Evolutionary conservation across 2,113 vertebrate genomes (phyloP).

Genomic region (Gasterosteus aculeatus): DNA sequence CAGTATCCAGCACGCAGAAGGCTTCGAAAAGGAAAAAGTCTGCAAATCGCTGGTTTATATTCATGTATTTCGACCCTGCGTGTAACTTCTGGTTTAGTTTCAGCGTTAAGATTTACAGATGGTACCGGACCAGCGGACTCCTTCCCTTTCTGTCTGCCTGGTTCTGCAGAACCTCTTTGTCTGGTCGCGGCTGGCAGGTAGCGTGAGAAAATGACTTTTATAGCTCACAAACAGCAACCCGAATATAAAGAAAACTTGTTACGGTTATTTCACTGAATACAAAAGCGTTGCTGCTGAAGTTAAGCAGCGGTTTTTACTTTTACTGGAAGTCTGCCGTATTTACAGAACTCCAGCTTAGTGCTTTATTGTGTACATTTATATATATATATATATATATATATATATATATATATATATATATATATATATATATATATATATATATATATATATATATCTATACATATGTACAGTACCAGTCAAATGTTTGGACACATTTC

Average conservation of each 20-base stretch:
- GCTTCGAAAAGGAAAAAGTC: constrained; percentile 54
- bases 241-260: constrained; percentile 46
- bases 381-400: neutral
- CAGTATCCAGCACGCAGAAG: constrained; percentile 65
- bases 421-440: neutral
- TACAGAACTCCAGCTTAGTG: constrained; percentile 9
- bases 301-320: constrained; percentile 22
- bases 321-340: constrained; percentile 21
- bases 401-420: constrained; percentile 4
- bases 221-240: constrained; percentile 15
- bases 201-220: constrained; percentile 63
- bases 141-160: constrained; percentile 1
- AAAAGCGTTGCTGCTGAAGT: constrained; percentile 40
- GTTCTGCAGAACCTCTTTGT: constrained; percentile 9
- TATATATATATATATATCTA: neutral
- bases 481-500: too few species aligned
- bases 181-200: constrained; percentile 1
- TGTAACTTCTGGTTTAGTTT: constrained; percentile 26
- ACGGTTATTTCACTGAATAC: constrained; percentile 45
- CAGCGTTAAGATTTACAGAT: constrained; percentile 32
- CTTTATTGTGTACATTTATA: neutral
- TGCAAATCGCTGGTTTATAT: constrained; percentile 64
- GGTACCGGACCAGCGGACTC: constrained; percentile 11
- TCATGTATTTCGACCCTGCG: constrained; percentile 23
- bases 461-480: neutral